Conservation (phyloP, 1,140 invertebrate species). For the Pseudomyrmex dendroicus region DNA sequence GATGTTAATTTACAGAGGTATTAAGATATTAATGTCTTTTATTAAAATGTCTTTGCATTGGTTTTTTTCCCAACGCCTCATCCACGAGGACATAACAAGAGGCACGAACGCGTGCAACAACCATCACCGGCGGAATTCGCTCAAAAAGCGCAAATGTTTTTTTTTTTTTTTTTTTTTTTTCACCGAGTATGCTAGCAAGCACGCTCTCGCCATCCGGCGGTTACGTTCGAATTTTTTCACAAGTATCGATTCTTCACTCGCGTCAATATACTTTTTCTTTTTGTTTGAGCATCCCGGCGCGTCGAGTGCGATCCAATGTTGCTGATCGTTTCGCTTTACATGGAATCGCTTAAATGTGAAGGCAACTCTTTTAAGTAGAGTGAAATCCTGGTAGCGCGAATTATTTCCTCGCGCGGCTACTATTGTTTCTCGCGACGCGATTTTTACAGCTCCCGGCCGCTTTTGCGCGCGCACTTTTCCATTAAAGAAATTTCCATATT, state of each 20-base stretch:
- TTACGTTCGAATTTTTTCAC: conserved; percentile 52
- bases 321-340: conserved; percentile 55
- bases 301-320: not conserved
- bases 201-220: conserved; percentile 34
- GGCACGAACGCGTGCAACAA: conserved; percentile 44
- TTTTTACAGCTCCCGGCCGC: conserved; percentile 52
- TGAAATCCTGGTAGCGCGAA: conserved; percentile 34
- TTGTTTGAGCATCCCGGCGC: conserved; percentile 1
- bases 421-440: conserved; percentile 56
- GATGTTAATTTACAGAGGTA: not conserved
- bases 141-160: conserved; percentile 46
- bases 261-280: conserved; percentile 29
- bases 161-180: too few species aligned
- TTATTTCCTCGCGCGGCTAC: conserved; percentile 55
- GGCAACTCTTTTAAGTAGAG: conserved; percentile 6
- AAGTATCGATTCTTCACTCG: conserved; percentile 48
- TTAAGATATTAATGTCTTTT: not conserved
- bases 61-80: conserved; percentile 8
- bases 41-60: conserved; percentile 32
- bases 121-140: conserved; percentile 29
- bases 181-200: conserved; percentile 35
- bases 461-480: conserved; percentile 68
- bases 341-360: conserved; percentile 46
- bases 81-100: conserved; percentile 7
- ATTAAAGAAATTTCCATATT: conserved; percentile 80